These are phyloP conservation scores for Myzus persicae DNA, from an alignment of 1,140 invertebrate species.

Conservation along the genomic window DNA sequence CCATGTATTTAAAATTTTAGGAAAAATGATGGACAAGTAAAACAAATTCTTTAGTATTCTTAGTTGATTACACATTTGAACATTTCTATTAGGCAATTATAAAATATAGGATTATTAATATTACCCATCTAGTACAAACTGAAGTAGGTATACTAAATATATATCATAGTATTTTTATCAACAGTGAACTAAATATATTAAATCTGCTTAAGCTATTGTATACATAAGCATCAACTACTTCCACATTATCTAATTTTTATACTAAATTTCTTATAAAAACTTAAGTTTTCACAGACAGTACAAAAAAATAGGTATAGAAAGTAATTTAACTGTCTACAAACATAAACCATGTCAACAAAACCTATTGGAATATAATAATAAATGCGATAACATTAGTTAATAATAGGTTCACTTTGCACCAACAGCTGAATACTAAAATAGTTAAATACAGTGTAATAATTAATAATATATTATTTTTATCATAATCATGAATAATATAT, in stretches of 20 bases:
- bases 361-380: background rate
- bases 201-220: background rate
- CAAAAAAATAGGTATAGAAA: background rate
- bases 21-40: background rate
- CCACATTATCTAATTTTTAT: background rate
- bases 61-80: background rate
- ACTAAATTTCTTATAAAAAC: background rate
- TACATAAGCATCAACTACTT: background rate
- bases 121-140: background rate
- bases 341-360: background rate
- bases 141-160: background rate
- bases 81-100: background rate
- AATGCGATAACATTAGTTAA: background rate
- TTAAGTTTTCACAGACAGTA: background rate
- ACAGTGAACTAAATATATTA: background rate
- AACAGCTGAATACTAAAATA: background rate
- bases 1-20: background rate
- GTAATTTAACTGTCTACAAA: background rate
- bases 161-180: background rate
- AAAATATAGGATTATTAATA: background rate
- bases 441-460: background rate
- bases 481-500: background rate
- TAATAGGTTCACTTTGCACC: background rate
- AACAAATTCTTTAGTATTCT: background rate
- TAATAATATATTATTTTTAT: background rate